These are phyloP conservation scores for Drosophila colorata DNA, from an alignment of 2,888 invertebrate genomes.

Conservation along the genomic window DNA sequence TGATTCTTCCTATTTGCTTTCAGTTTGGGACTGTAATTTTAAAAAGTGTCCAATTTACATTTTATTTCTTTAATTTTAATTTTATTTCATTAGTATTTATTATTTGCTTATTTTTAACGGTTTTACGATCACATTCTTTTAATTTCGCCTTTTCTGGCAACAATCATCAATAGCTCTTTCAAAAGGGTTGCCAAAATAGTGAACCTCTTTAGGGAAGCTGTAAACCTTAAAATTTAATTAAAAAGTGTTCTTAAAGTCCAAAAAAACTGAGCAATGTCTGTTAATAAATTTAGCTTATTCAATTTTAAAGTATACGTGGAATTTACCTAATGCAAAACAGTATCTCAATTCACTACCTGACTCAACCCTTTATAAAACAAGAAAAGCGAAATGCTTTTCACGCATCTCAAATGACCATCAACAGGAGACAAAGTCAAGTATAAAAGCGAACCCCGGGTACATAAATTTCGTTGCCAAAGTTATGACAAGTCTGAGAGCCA, in stretches of 20 bases:
- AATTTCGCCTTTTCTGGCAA: too few species aligned
- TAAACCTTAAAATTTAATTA: conserved; percentile 10
- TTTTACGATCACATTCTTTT: too few species aligned
- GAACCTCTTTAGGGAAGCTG: background rate
- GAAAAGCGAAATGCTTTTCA: conserved; percentile 21
- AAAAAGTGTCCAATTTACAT: too few species aligned
- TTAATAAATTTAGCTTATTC: conserved; percentile 19
- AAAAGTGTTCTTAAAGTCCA: background rate
- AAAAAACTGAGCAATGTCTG: background rate
- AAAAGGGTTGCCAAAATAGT: background rate
- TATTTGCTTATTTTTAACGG: too few species aligned
- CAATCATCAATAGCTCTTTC: too few species aligned
- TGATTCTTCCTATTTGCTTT: too few species aligned
- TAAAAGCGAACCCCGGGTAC: conserved; percentile 26
- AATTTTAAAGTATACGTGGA: conserved; percentile 1
- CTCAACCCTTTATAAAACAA: conserved; percentile 11
- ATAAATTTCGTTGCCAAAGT: conserved; percentile 61
- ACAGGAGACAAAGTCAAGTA: conserved; percentile 32
- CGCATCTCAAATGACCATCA: conserved; percentile 58
- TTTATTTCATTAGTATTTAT: too few species aligned
- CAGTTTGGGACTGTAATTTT: too few species aligned
- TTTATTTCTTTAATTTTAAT: too few species aligned
- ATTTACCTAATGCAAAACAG: conserved; percentile 29
- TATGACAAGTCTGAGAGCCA: conserved; percentile 60
- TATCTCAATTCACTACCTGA: background rate